Evolutionary conservation across 2,797 vertebrate species (phyloP).

Genomic region (Alcedo atthis): DNA sequence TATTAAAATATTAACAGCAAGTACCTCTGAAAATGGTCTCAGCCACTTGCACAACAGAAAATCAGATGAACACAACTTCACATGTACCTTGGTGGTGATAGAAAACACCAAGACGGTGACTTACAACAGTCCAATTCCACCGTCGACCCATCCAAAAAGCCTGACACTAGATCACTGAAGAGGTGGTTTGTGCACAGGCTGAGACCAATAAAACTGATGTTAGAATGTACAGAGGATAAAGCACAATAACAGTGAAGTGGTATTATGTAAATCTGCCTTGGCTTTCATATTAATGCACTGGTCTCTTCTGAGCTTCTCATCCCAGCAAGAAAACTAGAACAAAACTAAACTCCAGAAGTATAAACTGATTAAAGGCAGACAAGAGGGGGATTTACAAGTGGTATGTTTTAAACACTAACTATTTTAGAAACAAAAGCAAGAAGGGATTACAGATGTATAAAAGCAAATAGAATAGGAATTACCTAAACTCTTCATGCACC

Average conservation of each 20-base stretch:
- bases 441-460: slow-evolving; percentile 32
- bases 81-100: background rate
- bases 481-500: background rate
- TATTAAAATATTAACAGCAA: background rate
- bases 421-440: slow-evolving; percentile 48
- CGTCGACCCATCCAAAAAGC: background rate
- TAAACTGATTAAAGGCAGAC: slow-evolving; percentile 52
- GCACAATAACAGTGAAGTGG: background rate
- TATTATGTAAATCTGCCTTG: background rate
- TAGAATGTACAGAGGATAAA: background rate
- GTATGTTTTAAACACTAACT: slow-evolving; percentile 22
- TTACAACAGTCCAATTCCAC: background rate
- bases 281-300: slow-evolving; percentile 20
- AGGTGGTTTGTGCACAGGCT: background rate
- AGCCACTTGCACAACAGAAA: background rate
- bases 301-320: slow-evolving; percentile 24
- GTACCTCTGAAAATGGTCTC: background rate
- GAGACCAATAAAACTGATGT: background rate
- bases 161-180: background rate
- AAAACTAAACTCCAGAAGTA: slow-evolving; percentile 21
- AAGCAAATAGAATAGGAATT: slow-evolving; percentile 58
- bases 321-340: slow-evolving; percentile 28
- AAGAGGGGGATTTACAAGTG: slow-evolving; percentile 47
- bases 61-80: background rate
- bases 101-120: background rate